Percentiles rank a stretch among this genome's conserved stretches.
Conservation (phyloP, 2,888 invertebrate genomes). For the Drosophila antonietae region DNA sequence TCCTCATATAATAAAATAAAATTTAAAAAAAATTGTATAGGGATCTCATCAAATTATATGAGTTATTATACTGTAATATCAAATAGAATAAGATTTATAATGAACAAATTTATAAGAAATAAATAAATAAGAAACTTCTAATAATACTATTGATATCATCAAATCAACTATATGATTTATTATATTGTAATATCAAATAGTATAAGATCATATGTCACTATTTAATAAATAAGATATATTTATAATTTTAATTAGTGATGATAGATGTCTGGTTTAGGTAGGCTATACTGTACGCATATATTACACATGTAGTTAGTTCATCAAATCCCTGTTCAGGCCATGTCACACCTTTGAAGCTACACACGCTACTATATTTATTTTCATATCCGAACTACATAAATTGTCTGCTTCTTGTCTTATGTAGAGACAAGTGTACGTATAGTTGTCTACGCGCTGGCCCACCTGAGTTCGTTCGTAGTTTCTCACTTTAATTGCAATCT, state of each 20-base stretch:
- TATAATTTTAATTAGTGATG: too few relatives aligned
- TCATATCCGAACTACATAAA: conserved; percentile 9
- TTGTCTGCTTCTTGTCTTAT: conserved; percentile 1
- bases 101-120: too few relatives aligned
- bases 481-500: conserved; percentile 58
- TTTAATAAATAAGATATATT: too few relatives aligned
- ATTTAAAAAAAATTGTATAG: neutral
- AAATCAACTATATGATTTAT: neutral
- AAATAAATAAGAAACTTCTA: neutral
- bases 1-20: neutral
- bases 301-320: neutral
- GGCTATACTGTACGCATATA: neutral
- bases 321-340: neutral
- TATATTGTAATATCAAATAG: neutral
- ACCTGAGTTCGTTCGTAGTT: conserved; percentile 13
- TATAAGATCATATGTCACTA: too few relatives aligned
- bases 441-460: neutral
- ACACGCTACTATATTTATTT: conserved; percentile 5
- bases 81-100: neutral
- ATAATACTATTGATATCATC: neutral
- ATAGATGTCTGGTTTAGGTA: neutral
- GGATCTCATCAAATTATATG: neutral
- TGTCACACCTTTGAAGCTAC: conserved; percentile 1
- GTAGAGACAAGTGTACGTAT: neutral
- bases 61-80: neutral